phyloP scores from a whole-genome alignment of 2,797 vertebrate species.

The Leucoraja ocellata region DNA sequence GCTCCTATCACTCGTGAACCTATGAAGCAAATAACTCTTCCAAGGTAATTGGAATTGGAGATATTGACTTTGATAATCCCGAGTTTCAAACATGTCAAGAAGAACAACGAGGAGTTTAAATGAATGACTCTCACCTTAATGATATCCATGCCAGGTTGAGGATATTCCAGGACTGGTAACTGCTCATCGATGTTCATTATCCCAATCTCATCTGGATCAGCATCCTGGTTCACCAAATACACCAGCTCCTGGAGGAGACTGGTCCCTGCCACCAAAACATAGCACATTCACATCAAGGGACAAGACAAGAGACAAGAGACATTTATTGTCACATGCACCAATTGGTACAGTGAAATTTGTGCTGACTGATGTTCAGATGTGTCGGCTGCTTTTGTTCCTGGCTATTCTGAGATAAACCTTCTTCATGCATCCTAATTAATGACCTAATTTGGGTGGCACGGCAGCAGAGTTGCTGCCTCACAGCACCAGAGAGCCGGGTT shows the following conservation, averaged over 20 bases:
- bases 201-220: conserved; percentile 91
- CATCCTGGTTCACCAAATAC: conserved; percentile 93
- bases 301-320: too few relatives aligned
- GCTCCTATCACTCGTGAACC: too few relatives aligned
- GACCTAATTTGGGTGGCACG: too few relatives aligned
- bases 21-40: neutral
- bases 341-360: too few relatives aligned
- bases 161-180: conserved; percentile 91
- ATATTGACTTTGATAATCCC: neutral
- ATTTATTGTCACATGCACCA: too few relatives aligned
- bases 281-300: neutral
- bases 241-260: conserved; percentile 94
- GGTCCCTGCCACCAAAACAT: conserved; percentile 64
- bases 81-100: neutral
- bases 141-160: conserved; percentile 90
- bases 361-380: too few relatives aligned
- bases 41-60: neutral
- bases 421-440: neutral
- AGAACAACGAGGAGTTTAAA: neutral
- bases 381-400: neutral
- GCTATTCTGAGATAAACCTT: neutral
- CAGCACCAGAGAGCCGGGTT: too few relatives aligned
- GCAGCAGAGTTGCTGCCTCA: too few relatives aligned
- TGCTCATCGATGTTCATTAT: conserved; percentile 98
- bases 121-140: conserved; percentile 71